A percentile compares a stretch with the other conserved stretches of the same genome.
phyloP scores from a whole-genome alignment of 1,140 invertebrate species.

The Bombus pyrosoma region DNA sequence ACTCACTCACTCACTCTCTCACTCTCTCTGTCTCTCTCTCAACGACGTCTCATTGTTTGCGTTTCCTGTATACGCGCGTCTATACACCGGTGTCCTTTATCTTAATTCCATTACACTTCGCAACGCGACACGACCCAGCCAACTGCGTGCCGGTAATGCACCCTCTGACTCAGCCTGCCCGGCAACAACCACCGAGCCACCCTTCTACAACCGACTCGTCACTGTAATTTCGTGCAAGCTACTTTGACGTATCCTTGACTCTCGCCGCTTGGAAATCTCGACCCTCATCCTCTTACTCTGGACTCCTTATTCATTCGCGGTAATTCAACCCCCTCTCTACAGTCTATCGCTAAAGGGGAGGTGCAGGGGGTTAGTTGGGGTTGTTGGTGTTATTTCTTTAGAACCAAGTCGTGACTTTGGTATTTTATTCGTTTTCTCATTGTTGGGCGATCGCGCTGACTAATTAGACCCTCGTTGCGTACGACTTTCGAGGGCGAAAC shows the following conservation, averaged over 20 bases:
- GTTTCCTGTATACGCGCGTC: slow-evolving; percentile 24
- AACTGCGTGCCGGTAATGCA: slow-evolving; percentile 36
- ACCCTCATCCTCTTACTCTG: neutral
- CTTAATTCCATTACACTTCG: slow-evolving; percentile 66
- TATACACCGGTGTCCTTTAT: slow-evolving; percentile 51
- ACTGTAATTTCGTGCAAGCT: slow-evolving; percentile 37
- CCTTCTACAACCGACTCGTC: slow-evolving; percentile 16
- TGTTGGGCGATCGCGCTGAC: slow-evolving; percentile 17
- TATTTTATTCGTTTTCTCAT: slow-evolving; percentile 35
- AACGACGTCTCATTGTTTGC: slow-evolving; percentile 56
- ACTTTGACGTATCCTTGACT: slow-evolving; percentile 56
- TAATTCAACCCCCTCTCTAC: slow-evolving; percentile 5
- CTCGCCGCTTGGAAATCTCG: slow-evolving; percentile 38
- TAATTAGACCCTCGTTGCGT: slow-evolving; percentile 40
- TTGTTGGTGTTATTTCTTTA: slow-evolving; percentile 13
- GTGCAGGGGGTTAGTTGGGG: neutral
- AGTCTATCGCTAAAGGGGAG: slow-evolving; percentile 10
- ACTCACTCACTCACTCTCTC: too few relatives aligned
- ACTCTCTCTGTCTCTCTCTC: neutral
- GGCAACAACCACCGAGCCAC: slow-evolving; percentile 1
- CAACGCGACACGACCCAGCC: slow-evolving; percentile 26
- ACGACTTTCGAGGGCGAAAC: neutral
- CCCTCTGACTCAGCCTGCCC: slow-evolving; percentile 26
- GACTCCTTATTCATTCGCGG: slow-evolving; percentile 16
- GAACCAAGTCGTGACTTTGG: neutral